Percentiles rank a stretch among this genome's conserved stretches.
These are phyloP conservation scores for Rallus crepitans DNA, from an alignment of 2,797 vertebrate species.

Conservation along the genomic window DNA sequence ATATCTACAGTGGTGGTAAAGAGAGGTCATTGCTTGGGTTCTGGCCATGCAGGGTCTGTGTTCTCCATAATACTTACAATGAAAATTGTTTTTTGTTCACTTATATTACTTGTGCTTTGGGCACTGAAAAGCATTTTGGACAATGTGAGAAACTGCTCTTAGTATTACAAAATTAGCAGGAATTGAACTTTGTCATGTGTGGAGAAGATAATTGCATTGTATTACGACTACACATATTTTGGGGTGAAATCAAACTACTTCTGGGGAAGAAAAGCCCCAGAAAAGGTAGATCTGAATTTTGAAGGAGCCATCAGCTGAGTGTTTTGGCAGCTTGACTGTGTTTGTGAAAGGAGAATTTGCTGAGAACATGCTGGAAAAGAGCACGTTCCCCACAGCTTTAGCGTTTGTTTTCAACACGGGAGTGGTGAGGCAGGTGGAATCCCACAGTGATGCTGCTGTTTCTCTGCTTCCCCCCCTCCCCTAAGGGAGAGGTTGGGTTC, in stretches of 20 bases:
- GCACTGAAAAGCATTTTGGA: not conserved
- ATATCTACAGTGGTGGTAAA: not conserved
- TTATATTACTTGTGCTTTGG: fast-evolving
- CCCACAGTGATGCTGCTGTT: fast-evolving
- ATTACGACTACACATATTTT: fast-evolving
- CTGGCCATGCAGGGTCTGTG: too few species aligned
- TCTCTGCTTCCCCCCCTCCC: too few species aligned
- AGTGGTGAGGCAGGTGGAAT: not conserved
- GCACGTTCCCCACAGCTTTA: not conserved
- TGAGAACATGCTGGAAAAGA: not conserved
- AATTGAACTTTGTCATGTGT: fast-evolving
- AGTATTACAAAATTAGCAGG: not conserved
- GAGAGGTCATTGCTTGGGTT: not conserved
- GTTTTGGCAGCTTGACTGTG: not conserved
- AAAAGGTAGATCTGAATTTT: not conserved
- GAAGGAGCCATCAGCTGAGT: not conserved
- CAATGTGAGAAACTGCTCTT: not conserved
- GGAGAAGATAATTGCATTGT: not conserved
- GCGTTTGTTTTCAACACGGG: not conserved
- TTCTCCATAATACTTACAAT: fast-evolving
- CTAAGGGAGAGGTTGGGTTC: not conserved
- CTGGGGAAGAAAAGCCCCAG: not conserved
- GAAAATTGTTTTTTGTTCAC: not conserved
- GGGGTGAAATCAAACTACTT: fast-evolving
- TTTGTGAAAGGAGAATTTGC: not conserved